Evolutionary conservation across 2,888 invertebrate species (phyloP).

Genomic region (Hofmannophila pseudospretella): DNA sequence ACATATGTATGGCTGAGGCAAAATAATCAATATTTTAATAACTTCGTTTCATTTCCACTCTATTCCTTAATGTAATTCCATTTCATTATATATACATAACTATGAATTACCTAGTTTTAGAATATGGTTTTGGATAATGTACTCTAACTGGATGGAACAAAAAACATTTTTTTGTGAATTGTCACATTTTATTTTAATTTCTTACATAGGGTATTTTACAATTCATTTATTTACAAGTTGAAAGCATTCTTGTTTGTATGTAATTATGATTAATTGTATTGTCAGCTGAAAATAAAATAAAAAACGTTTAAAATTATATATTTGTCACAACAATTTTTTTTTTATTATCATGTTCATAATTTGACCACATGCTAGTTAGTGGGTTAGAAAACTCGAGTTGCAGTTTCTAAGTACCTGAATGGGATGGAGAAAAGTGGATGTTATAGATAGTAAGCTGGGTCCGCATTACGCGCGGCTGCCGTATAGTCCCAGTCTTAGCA

Average conservation of each 20-base stretch:
- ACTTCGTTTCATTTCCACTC: conserved; percentile 6
- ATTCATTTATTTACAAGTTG: conserved; percentile 9
- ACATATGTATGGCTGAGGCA: conserved; percentile 31
- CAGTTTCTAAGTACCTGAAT: too few species aligned
- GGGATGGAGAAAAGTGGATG: too few species aligned
- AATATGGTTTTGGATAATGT: conserved; percentile 9
- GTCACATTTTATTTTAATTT: conserved; percentile 10
- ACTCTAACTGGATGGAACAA: not conserved
- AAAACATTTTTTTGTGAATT: conserved; percentile 3
- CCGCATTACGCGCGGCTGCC: too few species aligned
- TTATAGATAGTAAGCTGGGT: too few species aligned
- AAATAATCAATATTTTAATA: conserved; percentile 22
- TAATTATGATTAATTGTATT: conserved; percentile 5
- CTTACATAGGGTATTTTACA: conserved; percentile 5
- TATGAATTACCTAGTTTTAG: not conserved
- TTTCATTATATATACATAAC: not conserved
- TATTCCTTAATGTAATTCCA: not conserved
- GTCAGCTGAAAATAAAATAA: conserved; percentile 11
- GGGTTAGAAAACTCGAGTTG: too few species aligned
- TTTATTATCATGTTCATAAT: too few species aligned
- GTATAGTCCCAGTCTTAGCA: too few species aligned
- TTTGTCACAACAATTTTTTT: not conserved
- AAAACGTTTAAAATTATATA: conserved; percentile 11
- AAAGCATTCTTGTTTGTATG: conserved; percentile 4
- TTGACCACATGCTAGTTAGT: too few species aligned